These are phyloP conservation scores for Coccyzus lansbergi DNA, from an alignment of 2,797 vertebrate species.

Conservation along the genomic window DNA sequence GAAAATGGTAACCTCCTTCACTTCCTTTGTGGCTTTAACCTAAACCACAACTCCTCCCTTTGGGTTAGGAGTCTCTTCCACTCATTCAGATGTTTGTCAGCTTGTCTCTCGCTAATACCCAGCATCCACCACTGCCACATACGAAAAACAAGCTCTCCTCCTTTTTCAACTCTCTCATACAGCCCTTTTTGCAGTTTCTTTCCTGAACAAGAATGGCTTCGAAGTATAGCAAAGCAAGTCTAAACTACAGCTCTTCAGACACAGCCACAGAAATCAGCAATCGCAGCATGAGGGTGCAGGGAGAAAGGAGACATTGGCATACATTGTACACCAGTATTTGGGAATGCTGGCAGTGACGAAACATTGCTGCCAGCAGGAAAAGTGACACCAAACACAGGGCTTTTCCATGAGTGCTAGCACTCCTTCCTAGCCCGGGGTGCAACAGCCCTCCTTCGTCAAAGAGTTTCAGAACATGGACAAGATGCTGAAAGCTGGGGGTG, in stretches of 20 bases:
- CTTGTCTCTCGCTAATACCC: slow-evolving; percentile 49
- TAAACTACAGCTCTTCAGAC: slow-evolving; percentile 30
- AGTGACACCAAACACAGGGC: slow-evolving; percentile 10
- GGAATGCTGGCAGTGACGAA: slow-evolving; percentile 4
- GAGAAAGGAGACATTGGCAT: slow-evolving; percentile 15
- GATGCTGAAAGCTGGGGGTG: neutral
- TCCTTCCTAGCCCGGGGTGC: neutral
- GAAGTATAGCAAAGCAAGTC: neutral
- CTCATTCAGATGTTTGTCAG: slow-evolving; percentile 62
- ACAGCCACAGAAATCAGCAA: slow-evolving; percentile 21
- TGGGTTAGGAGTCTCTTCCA: slow-evolving; percentile 66
- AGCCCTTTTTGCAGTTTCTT: slow-evolving; percentile 17
- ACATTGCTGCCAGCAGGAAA: slow-evolving; percentile 16
- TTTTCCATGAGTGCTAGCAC: neutral
- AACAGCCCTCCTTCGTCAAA: neutral
- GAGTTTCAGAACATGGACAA: neutral
- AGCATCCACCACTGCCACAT: neutral
- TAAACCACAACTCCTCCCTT: slow-evolving; percentile 79
- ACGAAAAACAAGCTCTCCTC: neutral
- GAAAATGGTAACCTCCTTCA: slow-evolving; percentile 76
- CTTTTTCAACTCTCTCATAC: neutral
- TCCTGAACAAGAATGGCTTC: slow-evolving; percentile 2
- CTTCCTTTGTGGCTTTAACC: slow-evolving; percentile 78
- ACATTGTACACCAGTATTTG: slow-evolving; percentile 22
- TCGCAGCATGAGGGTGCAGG: slow-evolving; percentile 13